Percentiles rank a stretch among this genome's conserved stretches.
phyloP scores from a whole-genome alignment of 1,140 invertebrate species.

The Mesaphorura yosii region DNA sequence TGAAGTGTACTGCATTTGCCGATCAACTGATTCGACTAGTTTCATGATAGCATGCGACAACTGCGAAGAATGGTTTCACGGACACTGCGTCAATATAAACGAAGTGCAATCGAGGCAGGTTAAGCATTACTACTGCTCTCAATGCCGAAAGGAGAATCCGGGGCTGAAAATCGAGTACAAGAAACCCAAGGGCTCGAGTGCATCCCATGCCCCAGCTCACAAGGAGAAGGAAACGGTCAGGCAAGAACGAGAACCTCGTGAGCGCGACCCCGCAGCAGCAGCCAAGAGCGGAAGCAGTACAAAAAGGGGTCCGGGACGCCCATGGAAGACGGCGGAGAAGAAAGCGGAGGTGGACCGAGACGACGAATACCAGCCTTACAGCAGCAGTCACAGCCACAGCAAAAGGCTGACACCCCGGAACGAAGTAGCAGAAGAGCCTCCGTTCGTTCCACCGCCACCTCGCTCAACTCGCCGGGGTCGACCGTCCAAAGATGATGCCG shows the following conservation, averaged over 20 bases:
- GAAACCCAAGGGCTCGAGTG: slow-evolving; percentile 6
- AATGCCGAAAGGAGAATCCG: slow-evolving; percentile 70
- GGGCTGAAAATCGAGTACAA: slow-evolving; percentile 66
- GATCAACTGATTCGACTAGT: slow-evolving; percentile 76
- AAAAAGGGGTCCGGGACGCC: not conserved
- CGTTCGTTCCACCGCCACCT: too few species aligned
- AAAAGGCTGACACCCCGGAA: too few species aligned
- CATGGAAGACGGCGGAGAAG: slow-evolving; percentile 22
- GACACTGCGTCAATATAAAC: slow-evolving; percentile 90
- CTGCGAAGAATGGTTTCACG: slow-evolving; percentile 98
- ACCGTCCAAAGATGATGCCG: too few species aligned
- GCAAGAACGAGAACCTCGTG: not conserved
- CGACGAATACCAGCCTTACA: too few species aligned
- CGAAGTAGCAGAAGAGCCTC: too few species aligned
- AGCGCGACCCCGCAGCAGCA: not conserved
- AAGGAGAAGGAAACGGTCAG: slow-evolving; percentile 7
- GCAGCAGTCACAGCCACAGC: too few species aligned
- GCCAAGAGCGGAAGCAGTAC: not conserved
- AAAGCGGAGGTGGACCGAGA: not conserved
- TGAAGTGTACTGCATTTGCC: slow-evolving; percentile 83
- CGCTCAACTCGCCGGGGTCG: too few species aligned
- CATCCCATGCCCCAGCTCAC: not conserved
- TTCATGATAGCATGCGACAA: slow-evolving; percentile 98
- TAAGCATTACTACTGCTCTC: slow-evolving; percentile 80
- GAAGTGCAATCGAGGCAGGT: slow-evolving; percentile 85